These are phyloP conservation scores for Drosophila sturtevanti DNA, from an alignment of 1,140 invertebrate genomes.

Conservation along the genomic window DNA sequence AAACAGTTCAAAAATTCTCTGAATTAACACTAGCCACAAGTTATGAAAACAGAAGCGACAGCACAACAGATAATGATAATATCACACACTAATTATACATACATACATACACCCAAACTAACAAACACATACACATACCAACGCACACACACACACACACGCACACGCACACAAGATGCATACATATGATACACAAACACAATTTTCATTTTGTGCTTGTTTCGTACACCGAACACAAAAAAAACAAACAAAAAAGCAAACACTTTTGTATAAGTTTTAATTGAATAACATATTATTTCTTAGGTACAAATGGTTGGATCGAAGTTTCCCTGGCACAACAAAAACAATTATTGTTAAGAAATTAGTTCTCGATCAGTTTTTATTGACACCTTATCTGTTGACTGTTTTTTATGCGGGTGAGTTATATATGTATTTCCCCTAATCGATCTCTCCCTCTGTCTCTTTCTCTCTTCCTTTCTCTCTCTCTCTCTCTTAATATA, in stretches of 20 bases:
- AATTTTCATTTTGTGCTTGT: neutral
- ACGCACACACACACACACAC: neutral
- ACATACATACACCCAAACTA: neutral
- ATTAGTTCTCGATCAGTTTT: slow-evolving; percentile 89
- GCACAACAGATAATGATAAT: slow-evolving; percentile 10
- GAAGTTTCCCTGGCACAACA: slow-evolving; percentile 86
- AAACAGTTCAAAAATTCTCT: too few relatives aligned
- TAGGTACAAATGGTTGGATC: slow-evolving; percentile 92
- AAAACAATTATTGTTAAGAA: slow-evolving; percentile 87
- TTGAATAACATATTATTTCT: neutral
- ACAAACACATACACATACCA: too few relatives aligned
- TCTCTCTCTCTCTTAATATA: too few relatives aligned
- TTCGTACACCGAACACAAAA: neutral
- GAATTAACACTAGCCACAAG: too few relatives aligned
- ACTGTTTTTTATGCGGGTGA: slow-evolving; percentile 88
- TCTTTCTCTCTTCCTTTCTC: slow-evolving; percentile 15
- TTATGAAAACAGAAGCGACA: slow-evolving; percentile 18
- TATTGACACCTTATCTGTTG: slow-evolving; percentile 88
- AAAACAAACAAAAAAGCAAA: neutral
- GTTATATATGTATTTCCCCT: too few relatives aligned
- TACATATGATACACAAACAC: too few relatives aligned
- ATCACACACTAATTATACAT: slow-evolving; percentile 5
- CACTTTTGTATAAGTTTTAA: slow-evolving; percentile 1
- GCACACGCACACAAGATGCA: neutral
- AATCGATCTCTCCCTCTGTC: too few relatives aligned